A percentile compares a stretch with the other conserved stretches of the same genome.
These are phyloP conservation scores for Drosophila testacea DNA, from an alignment of 2,888 invertebrate genomes.

Conservation along the genomic window DNA sequence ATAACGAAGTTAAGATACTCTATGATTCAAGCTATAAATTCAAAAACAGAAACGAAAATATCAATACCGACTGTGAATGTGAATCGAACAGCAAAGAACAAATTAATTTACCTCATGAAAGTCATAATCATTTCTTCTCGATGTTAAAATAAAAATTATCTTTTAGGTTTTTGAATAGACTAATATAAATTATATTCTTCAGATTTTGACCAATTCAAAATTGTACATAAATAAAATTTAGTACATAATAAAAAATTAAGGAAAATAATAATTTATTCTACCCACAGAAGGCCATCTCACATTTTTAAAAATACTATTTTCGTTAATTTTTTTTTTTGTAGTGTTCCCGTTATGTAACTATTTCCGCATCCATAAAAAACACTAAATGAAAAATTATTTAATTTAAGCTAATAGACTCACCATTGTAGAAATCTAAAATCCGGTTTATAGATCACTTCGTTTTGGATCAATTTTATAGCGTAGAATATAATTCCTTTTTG, in stretches of 20 bases:
- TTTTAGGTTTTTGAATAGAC: not conserved
- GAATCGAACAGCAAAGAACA: not conserved
- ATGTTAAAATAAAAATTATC: constrained; percentile 19
- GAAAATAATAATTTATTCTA: not conserved
- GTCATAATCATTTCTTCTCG: constrained; percentile 33
- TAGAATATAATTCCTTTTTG: too few species aligned
- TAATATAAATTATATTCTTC: not conserved
- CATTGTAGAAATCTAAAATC: too few species aligned
- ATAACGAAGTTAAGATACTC: constrained; percentile 50
- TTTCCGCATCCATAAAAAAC: too few species aligned
- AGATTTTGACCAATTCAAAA: not conserved
- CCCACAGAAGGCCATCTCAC: too few species aligned
- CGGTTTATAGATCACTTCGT: too few species aligned
- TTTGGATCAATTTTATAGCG: too few species aligned
- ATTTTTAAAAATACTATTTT: too few species aligned
- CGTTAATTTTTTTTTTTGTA: too few species aligned
- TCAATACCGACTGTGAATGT: not conserved
- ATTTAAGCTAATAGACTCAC: too few species aligned
- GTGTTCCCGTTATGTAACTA: too few species aligned
- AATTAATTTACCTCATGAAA: not conserved
- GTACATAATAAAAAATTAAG: constrained; percentile 1
- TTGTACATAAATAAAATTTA: not conserved
- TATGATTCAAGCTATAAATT: constrained; percentile 63
- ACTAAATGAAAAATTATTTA: too few species aligned
- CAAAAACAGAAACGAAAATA: not conserved